These are phyloP conservation scores for Andrena cerasifolii DNA, from an alignment of 1,140 invertebrate genomes.

Conservation along the genomic window DNA sequence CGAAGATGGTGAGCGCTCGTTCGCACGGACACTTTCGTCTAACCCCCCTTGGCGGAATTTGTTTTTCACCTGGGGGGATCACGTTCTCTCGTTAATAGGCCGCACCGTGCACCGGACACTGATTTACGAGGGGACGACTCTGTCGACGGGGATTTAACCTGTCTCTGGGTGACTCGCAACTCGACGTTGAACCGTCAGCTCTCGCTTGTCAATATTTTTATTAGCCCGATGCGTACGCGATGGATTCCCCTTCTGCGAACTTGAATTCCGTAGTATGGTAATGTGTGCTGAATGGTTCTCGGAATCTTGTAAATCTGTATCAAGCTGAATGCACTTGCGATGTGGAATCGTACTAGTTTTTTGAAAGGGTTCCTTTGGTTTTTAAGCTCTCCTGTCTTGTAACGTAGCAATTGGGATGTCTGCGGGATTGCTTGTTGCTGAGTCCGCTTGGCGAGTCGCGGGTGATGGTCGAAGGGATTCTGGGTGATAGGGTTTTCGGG, in stretches of 20 bases:
- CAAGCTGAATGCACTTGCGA: too few species aligned
- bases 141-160: not conserved
- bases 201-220: constrained; percentile 56
- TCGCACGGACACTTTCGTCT: constrained; percentile 25
- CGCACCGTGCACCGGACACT: too few species aligned
- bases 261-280: not conserved
- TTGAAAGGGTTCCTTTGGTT: not conserved
- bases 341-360: too few species aligned
- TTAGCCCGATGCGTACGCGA: not conserved
- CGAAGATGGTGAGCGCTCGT: constrained; percentile 75
- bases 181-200: not conserved
- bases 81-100: not conserved
- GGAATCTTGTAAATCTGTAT: too few species aligned
- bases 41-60: constrained; percentile 23
- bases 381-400: not conserved
- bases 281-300: too few species aligned
- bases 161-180: constrained; percentile 10
- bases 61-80: not conserved
- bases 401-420: too few species aligned
- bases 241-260: too few species aligned
- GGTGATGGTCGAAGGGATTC: too few species aligned
- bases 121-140: not conserved
- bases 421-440: too few species aligned
- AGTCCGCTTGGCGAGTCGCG: too few species aligned
- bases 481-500: too few species aligned